These are phyloP conservation scores for Pachypeltis micranthus DNA, from an alignment of 1,140 invertebrate genomes.

Conservation along the genomic window DNA sequence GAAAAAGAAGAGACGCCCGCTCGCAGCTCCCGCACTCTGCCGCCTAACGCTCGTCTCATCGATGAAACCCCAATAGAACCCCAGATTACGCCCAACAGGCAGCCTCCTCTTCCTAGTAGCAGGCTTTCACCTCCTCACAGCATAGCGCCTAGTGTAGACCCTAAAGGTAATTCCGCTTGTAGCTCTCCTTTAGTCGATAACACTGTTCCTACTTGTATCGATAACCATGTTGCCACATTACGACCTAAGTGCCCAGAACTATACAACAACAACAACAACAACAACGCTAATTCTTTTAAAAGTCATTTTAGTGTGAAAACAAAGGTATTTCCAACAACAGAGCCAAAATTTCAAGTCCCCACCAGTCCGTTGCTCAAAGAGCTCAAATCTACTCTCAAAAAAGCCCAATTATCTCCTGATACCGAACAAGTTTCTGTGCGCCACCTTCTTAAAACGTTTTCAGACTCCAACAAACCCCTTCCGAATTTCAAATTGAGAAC, in stretches of 20 bases:
- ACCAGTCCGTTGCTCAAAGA: not conserved
- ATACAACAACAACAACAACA: no score
- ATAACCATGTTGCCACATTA: no score
- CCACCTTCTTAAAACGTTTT: not conserved
- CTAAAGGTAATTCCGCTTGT: not conserved
- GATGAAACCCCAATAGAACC: not conserved
- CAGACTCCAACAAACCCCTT: not conserved
- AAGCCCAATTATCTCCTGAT: not conserved
- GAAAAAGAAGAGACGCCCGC: slow-evolving; percentile 14
- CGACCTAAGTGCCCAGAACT: no score
- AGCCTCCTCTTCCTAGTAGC: not conserved
- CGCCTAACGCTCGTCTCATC: slow-evolving; percentile 13
- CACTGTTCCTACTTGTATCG: no score
- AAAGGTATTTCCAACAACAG: no score
- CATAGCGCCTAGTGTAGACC: not conserved
- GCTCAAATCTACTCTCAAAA: not conserved
- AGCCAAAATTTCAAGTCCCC: not conserved
- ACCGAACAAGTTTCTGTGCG: not conserved
- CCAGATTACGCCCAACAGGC: not conserved
- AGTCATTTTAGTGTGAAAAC: no score
- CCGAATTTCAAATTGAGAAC: not conserved
- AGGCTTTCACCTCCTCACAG: not conserved
- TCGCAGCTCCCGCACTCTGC: slow-evolving; percentile 18
- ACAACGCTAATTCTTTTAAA: no score
- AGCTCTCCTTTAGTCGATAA: not conserved